Base-by-base conservation (phyloP, 1,140 invertebrate species). In the Acromyrmex charruanus region DNA sequence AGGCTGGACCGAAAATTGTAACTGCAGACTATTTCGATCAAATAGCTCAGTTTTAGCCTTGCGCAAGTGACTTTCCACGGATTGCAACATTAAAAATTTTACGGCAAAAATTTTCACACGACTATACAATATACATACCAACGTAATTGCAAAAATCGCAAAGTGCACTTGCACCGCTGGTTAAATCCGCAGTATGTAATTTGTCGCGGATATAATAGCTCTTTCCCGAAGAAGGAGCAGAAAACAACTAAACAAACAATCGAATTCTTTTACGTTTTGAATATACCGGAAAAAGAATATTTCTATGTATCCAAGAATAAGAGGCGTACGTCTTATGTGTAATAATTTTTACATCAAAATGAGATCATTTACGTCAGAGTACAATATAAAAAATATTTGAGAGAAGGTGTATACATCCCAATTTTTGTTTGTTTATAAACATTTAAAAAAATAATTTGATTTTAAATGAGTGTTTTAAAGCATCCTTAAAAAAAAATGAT, bases 11-110 rank as follows among this genome's bases (percentile, higher is more conserved):
- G 14, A 84, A 81, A 81, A 51, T 49, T 35, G 25, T 35, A 82
- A 61, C 9, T 18, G 28, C 18, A 3, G 2, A 31, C n/a, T 4
- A 63, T 74, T 35, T 31, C 55, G 21, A 61, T 51, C n/a, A 51
- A 63, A 16, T 39, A 2, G 9, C 39, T 84, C 28, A 14, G 28
- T 58, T 75, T 66, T 74, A 74, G n/a, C 0, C 9, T 59, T 74
- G 28, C 49, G 25, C 69, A 49, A 84, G 44, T 68, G 28, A 61
- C 69, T 75, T 84, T 61, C 55, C 6, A 18, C 5, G 14, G 9
- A 63, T 75, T 84, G 69, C 80, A 84, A 31, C 39, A 75, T 63
- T 84, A 18, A 74, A 66, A 84, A 75, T 84, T 31, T 74, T 6
- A 0, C 1, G 16, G 9, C 0, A 75, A 61, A n/a, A 81, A 81